phyloP scores from a whole-genome alignment of 2,113 vertebrate genomes.

The Cyrtonyx montezumae region DNA sequence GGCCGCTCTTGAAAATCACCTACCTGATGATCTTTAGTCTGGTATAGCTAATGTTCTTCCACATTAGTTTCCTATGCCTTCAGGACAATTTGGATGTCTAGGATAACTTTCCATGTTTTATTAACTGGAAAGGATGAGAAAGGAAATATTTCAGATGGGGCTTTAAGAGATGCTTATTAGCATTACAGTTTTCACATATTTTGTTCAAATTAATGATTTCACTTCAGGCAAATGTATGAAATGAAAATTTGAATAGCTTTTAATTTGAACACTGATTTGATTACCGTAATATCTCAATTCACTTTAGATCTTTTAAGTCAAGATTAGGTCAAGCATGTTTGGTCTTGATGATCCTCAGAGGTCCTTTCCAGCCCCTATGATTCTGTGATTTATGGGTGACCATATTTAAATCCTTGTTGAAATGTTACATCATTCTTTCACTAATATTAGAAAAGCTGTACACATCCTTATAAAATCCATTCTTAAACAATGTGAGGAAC shows the following conservation, averaged over 20 bases:
- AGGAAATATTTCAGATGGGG: not conserved
- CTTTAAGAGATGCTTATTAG: not conserved
- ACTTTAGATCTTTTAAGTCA: not conserved
- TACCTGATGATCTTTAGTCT: not conserved
- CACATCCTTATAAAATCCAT: not conserved
- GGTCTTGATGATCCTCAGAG: not conserved
- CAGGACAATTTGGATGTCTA: not conserved
- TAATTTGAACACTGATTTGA: not conserved
- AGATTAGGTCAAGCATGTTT: not conserved
- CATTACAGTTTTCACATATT: not conserved
- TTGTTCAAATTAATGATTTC: not conserved
- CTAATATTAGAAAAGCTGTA: not conserved
- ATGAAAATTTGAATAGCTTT: not conserved
- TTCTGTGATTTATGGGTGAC: not conserved
- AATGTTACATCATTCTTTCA: not conserved
- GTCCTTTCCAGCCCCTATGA: too few relatives aligned
- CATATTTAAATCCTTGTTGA: not conserved
- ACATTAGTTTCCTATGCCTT: not conserved
- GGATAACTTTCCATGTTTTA: not conserved
- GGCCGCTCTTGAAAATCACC: not conserved
- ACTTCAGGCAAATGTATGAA: not conserved
- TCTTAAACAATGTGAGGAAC: not conserved
- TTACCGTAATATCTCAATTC: not conserved
- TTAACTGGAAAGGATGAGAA: not conserved
- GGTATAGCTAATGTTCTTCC: not conserved